phyloP scores from a whole-genome alignment of 2,797 vertebrate genomes.

The Anas capensis region DNA sequence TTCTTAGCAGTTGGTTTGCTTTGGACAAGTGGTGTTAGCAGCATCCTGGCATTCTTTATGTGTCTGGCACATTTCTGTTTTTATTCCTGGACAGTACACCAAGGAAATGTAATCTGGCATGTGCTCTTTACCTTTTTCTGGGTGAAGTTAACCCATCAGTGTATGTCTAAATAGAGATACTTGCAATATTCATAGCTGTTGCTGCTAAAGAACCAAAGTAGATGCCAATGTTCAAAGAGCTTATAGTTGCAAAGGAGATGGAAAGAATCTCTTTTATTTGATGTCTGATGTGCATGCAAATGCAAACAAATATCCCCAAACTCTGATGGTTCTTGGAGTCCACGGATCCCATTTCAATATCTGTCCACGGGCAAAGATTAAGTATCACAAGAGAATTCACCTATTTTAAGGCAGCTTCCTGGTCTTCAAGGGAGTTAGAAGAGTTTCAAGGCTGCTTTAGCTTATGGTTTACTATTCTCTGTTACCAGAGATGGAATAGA shows the following conservation, averaged over 20 bases:
- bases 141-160: not conserved
- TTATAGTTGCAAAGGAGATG: not conserved
- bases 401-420: not conserved
- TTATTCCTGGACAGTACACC: conserved; percentile 29
- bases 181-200: not conserved
- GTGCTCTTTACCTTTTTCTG: not conserved
- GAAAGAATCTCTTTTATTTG: not conserved
- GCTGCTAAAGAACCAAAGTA: not conserved
- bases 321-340: not conserved
- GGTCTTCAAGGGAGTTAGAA: not conserved
- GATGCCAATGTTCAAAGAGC: not conserved
- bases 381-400: not conserved
- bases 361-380: not conserved
- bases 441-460: not conserved
- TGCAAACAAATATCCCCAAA: not conserved
- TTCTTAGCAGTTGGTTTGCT: conserved; percentile 9
- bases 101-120: not conserved
- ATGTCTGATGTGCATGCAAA: not conserved
- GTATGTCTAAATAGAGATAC: not conserved
- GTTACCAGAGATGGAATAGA: not conserved
- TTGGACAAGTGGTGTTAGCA: not conserved
- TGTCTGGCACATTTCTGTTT: not conserved
- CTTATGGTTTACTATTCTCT: not conserved
- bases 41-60: not conserved
- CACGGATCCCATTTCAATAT: not conserved